phyloP scores from a whole-genome alignment of 1,140 invertebrate species.

The Anagrus nilaparvatae region DNA sequence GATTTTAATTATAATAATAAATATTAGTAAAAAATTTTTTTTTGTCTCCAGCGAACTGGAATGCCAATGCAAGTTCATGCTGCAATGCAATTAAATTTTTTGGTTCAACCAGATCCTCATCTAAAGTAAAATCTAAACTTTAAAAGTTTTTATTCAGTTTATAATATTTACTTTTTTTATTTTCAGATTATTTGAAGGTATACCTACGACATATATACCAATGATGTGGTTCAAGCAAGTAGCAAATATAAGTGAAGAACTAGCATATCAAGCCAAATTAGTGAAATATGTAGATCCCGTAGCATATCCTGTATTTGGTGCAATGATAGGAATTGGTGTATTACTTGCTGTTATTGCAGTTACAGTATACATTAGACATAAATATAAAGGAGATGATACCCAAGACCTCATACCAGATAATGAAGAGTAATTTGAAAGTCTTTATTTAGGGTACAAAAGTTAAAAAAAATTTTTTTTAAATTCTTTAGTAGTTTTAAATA shows the following conservation, averaged over 20 bases:
- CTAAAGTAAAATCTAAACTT: slow-evolving; percentile 44
- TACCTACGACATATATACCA: slow-evolving; percentile 51
- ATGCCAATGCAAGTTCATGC: slow-evolving; percentile 58
- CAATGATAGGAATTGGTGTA: slow-evolving; percentile 41
- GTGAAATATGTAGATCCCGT: slow-evolving; percentile 40
- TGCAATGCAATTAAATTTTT: slow-evolving; percentile 63
- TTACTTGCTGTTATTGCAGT: slow-evolving; percentile 39
- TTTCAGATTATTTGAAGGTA: slow-evolving; percentile 45
- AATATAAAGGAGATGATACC: slow-evolving; percentile 23
- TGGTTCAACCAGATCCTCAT: slow-evolving; percentile 45
- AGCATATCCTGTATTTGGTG: slow-evolving; percentile 43
- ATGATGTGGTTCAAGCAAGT: slow-evolving; percentile 68
- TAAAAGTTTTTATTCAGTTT: slow-evolving; percentile 4
- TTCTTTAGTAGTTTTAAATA: not conserved
- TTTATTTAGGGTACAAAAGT: not conserved
- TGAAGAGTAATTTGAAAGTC: too few relatives aligned
- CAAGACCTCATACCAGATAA: slow-evolving; percentile 24
- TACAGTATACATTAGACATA: slow-evolving; percentile 26
- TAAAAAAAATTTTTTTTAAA: not conserved
- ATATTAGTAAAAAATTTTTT: not conserved
- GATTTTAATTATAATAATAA: not conserved
- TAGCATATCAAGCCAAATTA: slow-evolving; percentile 46
- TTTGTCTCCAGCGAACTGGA: slow-evolving; percentile 44
- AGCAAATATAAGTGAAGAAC: slow-evolving; percentile 47
- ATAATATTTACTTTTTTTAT: slow-evolving; percentile 8